These are phyloP conservation scores for Maniola hyperantus DNA, from an alignment of 2,888 invertebrate species.

Conservation along the genomic window DNA sequence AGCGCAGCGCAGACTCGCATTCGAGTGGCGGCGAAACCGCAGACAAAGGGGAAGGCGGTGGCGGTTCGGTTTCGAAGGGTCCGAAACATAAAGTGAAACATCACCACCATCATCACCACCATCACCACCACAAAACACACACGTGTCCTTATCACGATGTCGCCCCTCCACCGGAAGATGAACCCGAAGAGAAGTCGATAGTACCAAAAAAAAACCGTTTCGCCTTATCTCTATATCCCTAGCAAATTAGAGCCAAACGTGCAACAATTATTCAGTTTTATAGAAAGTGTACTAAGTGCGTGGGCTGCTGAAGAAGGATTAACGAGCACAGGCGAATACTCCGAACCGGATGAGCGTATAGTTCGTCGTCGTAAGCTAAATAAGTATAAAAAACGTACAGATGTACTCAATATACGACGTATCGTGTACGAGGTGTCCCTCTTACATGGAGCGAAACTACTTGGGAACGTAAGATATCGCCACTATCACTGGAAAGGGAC, in stretches of 20 bases:
- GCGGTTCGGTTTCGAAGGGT: constrained; percentile 55
- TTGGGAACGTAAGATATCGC: constrained; percentile 87
- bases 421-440: constrained; percentile 88
- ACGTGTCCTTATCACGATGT: constrained; percentile 74
- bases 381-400: constrained; percentile 85
- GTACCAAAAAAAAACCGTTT: constrained; percentile 75
- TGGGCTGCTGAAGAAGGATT: constrained; percentile 90
- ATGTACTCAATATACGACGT: constrained; percentile 86
- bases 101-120: constrained; percentile 72
- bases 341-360: constrained; percentile 87
- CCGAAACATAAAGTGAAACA: constrained; percentile 65
- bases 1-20: constrained; percentile 75
- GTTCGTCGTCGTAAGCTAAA: constrained; percentile 83
- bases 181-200: constrained; percentile 63
- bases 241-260: constrained; percentile 88
- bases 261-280: constrained; percentile 91
- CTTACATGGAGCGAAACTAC: constrained; percentile 84
- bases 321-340: constrained; percentile 88
- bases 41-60: constrained; percentile 66
- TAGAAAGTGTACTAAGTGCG: constrained; percentile 89
- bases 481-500: constrained; percentile 94
- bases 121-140: constrained; percentile 72
- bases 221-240: constrained; percentile 78
- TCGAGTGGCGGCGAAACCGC: constrained; percentile 75
- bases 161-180: constrained; percentile 61